These are phyloP conservation scores for Odontocolon sp. DNA, from an alignment of 2,888 invertebrate species.

Conservation along the genomic window DNA sequence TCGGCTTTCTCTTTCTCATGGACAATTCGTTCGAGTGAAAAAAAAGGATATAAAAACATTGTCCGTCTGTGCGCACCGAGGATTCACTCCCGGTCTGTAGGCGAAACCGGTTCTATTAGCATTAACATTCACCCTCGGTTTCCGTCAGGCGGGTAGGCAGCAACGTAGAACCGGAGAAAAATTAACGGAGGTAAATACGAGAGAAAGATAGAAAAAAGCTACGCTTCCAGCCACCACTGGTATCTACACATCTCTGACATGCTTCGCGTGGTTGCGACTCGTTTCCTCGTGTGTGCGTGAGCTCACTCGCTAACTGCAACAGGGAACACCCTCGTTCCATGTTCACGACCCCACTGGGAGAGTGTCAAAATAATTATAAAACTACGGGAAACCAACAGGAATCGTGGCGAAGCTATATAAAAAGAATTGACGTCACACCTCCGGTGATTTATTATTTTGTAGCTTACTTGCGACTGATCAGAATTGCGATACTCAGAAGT, in stretches of 20 bases:
- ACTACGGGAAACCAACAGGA: conserved; percentile 65
- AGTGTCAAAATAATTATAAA: conserved; percentile 77
- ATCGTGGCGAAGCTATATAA: conserved; percentile 9
- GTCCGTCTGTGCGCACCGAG: conserved; percentile 36
- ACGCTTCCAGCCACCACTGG: conserved; percentile 17
- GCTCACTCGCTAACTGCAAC: conserved; percentile 3
- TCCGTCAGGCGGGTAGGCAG: conserved; percentile 27
- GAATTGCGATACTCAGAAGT: conserved; percentile 15
- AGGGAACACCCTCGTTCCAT: not conserved
- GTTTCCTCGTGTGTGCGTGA: conserved; percentile 46
- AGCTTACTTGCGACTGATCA: too few relatives aligned
- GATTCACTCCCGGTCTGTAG: conserved; percentile 41
- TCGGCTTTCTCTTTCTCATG: conserved; percentile 38
- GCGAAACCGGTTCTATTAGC: conserved; percentile 62
- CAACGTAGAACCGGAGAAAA: conserved; percentile 40
- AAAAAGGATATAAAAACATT: conserved; percentile 36
- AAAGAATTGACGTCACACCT: conserved; percentile 19
- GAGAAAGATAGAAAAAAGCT: conserved; percentile 21
- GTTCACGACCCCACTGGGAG: conserved; percentile 41
- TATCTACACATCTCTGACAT: conserved; percentile 57
- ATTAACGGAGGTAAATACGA: conserved; percentile 50
- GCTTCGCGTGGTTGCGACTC: conserved; percentile 54
- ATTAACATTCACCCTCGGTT: conserved; percentile 66
- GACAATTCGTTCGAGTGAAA: conserved; percentile 31
- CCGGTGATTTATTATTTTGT: not conserved